phyloP scores from a whole-genome alignment of 2,888 invertebrate species.

The Scaptomyza tumidula region DNA sequence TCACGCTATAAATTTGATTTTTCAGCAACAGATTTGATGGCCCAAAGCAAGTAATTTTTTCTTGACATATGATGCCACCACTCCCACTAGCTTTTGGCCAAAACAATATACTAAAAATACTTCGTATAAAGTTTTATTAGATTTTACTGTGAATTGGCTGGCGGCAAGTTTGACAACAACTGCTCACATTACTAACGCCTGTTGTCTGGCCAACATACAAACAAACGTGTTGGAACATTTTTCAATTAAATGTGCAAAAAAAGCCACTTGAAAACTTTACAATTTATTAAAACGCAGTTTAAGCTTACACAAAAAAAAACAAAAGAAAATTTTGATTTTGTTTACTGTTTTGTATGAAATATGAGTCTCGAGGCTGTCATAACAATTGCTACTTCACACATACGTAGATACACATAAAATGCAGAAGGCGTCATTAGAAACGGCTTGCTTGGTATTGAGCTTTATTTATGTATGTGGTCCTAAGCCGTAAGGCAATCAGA shows the following conservation, averaged over 20 bases:
- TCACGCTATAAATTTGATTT: conserved; percentile 15
- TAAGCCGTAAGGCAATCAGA: conserved; percentile 61
- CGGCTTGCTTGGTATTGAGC: conserved; percentile 29
- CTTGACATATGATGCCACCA: conserved; percentile 33
- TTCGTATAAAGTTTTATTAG: conserved; percentile 40
- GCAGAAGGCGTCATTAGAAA: conserved; percentile 47
- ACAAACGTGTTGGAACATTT: conserved; percentile 46
- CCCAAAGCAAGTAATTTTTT: conserved; percentile 20
- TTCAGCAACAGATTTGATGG: conserved; percentile 1
- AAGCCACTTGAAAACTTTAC: conserved; percentile 1
- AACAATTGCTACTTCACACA: conserved; percentile 35
- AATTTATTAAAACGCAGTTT: conserved; percentile 45
- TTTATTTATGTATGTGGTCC: conserved; percentile 54
- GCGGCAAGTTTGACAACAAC: conserved; percentile 32
- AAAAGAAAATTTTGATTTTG: conserved; percentile 33
- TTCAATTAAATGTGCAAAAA: conserved; percentile 65
- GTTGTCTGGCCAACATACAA: conserved; percentile 53
- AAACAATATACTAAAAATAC: conserved; percentile 13
- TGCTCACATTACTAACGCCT: conserved; percentile 46
- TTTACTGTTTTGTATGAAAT: conserved; percentile 40
- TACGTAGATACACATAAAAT: conserved; percentile 33
- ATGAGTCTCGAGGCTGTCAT: conserved; percentile 39
- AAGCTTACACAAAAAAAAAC: conserved; percentile 12
- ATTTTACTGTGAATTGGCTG: conserved; percentile 42
- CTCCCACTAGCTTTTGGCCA: conserved; percentile 22